A percentile compares a stretch with the other conserved stretches of the same genome.
phyloP scores from a whole-genome alignment of 2,888 invertebrate species.

The Papilio elwesi region DNA sequence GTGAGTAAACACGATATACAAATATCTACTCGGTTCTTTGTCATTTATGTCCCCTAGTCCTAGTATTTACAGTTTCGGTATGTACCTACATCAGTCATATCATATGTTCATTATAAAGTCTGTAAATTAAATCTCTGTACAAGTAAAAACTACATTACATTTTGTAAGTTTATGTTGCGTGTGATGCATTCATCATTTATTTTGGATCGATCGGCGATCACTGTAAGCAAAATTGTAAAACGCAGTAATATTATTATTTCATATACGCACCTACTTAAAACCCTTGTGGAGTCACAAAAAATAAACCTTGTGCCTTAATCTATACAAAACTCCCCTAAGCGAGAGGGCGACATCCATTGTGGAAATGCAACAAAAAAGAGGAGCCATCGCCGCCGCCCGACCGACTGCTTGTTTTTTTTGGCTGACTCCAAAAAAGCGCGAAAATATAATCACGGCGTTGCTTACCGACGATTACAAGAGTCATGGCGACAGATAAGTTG shows the following conservation, averaged over 20 bases:
- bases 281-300: slow-evolving; percentile 44
- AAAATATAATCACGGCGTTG: slow-evolving; percentile 58
- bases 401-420: slow-evolving; percentile 56
- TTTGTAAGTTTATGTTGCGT: background rate
- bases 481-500: slow-evolving; percentile 55
- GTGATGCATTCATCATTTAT: no score
- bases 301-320: slow-evolving; percentile 55
- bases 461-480: slow-evolving; percentile 65
- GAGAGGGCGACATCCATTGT: slow-evolving; percentile 73
- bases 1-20: no score
- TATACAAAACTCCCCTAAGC: slow-evolving; percentile 61
- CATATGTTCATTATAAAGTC: no score
- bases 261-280: slow-evolving; percentile 37
- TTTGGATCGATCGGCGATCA: background rate
- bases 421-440: slow-evolving; percentile 61
- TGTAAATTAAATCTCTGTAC: no score
- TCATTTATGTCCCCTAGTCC: no score
- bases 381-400: slow-evolving; percentile 50
- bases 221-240: background rate
- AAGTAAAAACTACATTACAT: no score
- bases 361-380: slow-evolving; percentile 61
- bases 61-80: no score
- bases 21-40: no score
- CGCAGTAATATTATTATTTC: slow-evolving; percentile 20
- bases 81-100: no score